Evolutionary conservation across 2,888 invertebrate genomes (phyloP).

Genomic region (Rhingia rostrata): DNA sequence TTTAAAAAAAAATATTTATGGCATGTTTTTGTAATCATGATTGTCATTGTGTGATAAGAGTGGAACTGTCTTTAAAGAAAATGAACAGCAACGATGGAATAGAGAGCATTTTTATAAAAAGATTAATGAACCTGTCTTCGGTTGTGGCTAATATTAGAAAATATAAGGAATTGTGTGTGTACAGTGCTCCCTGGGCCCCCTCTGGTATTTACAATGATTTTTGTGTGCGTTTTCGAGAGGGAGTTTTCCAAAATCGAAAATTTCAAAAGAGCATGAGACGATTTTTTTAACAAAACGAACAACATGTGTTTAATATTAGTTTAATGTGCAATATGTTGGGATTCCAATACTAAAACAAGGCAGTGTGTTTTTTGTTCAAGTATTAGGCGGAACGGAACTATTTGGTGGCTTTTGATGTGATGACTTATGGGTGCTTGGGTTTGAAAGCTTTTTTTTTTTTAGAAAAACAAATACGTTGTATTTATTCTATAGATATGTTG

Average conservation of each 20-base stretch:
- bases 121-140: conserved; percentile 71
- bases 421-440: conserved; percentile 6
- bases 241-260: background rate
- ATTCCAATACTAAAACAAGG: conserved; percentile 22
- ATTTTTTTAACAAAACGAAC: conserved; percentile 31
- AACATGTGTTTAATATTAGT: conserved; percentile 58
- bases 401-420: conserved; percentile 6
- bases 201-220: conserved; percentile 34
- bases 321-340: conserved; percentile 55
- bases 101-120: conserved; percentile 41
- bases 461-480: background rate
- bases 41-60: conserved; percentile 53
- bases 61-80: conserved; percentile 39
- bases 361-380: background rate
- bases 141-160: conserved; percentile 67
- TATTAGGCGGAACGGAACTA: background rate
- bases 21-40: conserved; percentile 12
- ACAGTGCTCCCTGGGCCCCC: conserved; percentile 24
- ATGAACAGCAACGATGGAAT: background rate
- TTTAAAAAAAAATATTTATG: conserved; percentile 30
- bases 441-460: background rate
- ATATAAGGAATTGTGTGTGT: conserved; percentile 40
- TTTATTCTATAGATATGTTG: too few species aligned
- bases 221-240: conserved; percentile 11
- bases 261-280: background rate